A percentile compares a stretch with the other conserved stretches of the same genome.
Conservation (phyloP, 2,113 vertebrate species). For the Ondatra zibethicus region DNA sequence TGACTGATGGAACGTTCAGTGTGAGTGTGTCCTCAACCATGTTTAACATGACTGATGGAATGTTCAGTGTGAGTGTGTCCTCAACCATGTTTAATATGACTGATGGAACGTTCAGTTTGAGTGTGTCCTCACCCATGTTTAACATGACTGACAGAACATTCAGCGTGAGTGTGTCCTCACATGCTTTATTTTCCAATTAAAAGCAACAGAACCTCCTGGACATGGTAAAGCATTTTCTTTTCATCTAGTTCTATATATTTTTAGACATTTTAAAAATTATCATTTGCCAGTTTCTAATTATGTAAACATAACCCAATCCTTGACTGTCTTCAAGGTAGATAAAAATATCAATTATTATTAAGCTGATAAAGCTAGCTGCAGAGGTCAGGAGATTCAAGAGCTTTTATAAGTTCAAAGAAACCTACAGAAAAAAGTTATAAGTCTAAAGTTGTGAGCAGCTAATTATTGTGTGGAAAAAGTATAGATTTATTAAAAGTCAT, state of each 20-base stretch:
- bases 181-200: constrained; percentile 17
- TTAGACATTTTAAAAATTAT: neutral
- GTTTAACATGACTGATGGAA: neutral
- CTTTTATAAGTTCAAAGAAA: constrained; percentile 14
- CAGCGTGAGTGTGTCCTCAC: neutral
- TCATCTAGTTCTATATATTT: neutral
- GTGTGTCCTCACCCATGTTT: too few species aligned
- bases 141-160: too few species aligned
- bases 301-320: constrained; percentile 19
- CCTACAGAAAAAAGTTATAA: neutral
- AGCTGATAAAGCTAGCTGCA: neutral
- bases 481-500: neutral
- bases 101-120: neutral
- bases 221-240: neutral
- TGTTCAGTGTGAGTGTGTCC: too few species aligned
- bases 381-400: neutral
- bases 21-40: neutral
- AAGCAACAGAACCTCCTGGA: neutral
- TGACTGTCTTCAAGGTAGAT: neutral
- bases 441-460: constrained; percentile 16
- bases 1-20: neutral
- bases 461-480: neutral
- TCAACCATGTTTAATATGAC: neutral
- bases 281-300: constrained; percentile 36
- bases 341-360: neutral